Conservation (phyloP, 2,113 vertebrate species). For the Psittacus erithacus region DNA sequence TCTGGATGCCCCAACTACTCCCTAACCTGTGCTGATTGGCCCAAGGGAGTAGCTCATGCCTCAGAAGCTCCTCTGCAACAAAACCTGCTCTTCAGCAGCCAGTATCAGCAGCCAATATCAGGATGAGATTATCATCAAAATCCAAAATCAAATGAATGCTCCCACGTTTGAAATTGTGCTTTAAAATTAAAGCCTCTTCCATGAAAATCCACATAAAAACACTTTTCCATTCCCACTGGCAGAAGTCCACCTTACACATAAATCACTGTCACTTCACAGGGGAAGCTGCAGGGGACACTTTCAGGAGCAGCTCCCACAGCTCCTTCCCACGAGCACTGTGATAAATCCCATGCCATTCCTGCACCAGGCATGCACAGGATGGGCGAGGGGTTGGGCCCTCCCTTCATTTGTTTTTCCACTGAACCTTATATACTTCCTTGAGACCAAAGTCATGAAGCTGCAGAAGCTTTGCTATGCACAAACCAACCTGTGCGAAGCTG, state of each 20-base stretch:
- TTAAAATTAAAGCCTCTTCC: background rate
- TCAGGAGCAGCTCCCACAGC: background rate
- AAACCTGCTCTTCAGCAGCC: background rate
- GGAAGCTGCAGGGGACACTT: background rate
- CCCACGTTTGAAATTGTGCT: background rate
- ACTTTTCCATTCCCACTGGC: background rate
- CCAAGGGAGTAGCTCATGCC: background rate
- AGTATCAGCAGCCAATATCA: background rate
- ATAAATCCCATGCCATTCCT: background rate
- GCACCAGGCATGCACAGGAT: background rate
- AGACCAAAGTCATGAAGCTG: background rate
- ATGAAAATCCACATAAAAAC: background rate
- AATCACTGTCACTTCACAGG: background rate
- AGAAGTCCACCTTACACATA: background rate
- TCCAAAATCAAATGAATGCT: background rate
- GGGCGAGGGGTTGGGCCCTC: background rate
- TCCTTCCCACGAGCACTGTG: background rate
- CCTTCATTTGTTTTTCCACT: slow-evolving; percentile 12
- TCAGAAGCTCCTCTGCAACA: background rate
- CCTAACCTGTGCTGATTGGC: too few relatives aligned
- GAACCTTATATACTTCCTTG: background rate
- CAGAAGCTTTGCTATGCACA: background rate
- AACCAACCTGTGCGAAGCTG: background rate
- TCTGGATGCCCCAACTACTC: background rate
- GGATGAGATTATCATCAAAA: background rate